These are phyloP conservation scores for Acanthaster planci DNA, from an alignment of 35 echinoderm and acorn worm genomes.

Conservation along the genomic window DNA sequence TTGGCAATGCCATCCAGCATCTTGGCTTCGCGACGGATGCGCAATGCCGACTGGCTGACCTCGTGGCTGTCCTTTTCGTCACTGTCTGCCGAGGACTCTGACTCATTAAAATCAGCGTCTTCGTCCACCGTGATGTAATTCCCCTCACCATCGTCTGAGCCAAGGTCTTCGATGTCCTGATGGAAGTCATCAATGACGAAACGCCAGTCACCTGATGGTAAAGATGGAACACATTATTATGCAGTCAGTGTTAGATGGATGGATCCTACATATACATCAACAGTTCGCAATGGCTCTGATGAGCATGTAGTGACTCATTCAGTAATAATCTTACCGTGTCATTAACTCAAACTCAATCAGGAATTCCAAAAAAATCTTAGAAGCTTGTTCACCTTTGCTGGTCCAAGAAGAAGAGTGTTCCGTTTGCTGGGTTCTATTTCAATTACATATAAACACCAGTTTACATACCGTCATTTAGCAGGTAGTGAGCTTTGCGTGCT, in stretches of 20 bases:
- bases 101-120: conserved; percentile 95
- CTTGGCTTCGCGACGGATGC: conserved; percentile 77
- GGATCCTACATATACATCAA: not conserved
- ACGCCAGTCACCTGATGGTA: conserved; percentile 74
- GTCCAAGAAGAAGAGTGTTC: too few species aligned
- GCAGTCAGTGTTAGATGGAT: not conserved
- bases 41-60: conserved; percentile 13
- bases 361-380: too few species aligned
- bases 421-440: too few species aligned
- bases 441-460: too few species aligned
- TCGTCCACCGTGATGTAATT: conserved; percentile 72
- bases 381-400: too few species aligned
- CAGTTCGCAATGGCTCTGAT: too few species aligned
- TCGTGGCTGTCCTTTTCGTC: conserved; percentile 47
- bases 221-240: not conserved
- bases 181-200: conserved; percentile 25
- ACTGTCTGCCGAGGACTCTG: conserved; percentile 80
- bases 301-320: too few species aligned
- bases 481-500: too few species aligned
- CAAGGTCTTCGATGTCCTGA: conserved; percentile 12
- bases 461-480: too few species aligned
- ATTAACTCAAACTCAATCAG: too few species aligned
- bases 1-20: conserved; percentile 78
- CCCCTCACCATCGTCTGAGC: conserved; percentile 42
- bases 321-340: too few species aligned